These are phyloP conservation scores for Centropyge bicolor DNA, from an alignment of 2,797 vertebrate species.

Conservation along the genomic window DNA sequence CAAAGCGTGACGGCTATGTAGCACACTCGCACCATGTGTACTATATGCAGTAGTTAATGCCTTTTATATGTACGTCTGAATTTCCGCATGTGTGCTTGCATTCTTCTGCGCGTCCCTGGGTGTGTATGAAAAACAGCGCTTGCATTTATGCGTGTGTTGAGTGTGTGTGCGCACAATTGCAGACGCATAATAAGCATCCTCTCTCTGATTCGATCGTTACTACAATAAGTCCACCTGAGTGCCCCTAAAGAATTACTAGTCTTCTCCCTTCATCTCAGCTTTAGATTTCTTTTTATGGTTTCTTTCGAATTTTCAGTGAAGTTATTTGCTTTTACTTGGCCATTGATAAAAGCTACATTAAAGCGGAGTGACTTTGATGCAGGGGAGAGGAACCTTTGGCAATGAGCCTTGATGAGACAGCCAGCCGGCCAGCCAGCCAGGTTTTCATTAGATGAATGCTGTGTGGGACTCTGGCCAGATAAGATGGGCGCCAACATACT, in stretches of 20 bases:
- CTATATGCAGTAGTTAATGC: constrained; percentile 52
- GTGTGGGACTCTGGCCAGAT: constrained; percentile 79
- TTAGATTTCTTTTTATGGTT: constrained; percentile 72
- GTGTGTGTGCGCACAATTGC: background rate
- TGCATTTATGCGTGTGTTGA: constrained; percentile 32
- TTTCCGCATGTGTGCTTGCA: constrained; percentile 16
- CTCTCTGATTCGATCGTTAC: constrained; percentile 67
- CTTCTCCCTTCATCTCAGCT: constrained; percentile 68
- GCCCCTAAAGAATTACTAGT: constrained; percentile 67
- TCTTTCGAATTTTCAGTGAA: constrained; percentile 74
- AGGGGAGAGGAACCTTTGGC: constrained; percentile 82
- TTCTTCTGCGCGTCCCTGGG: constrained; percentile 8
- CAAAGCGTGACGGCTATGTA: constrained; percentile 61
- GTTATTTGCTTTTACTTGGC: constrained; percentile 83
- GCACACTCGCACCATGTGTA: constrained; percentile 58
- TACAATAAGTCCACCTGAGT: constrained; percentile 58
- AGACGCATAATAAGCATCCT: constrained; percentile 47
- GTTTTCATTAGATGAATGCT: constrained; percentile 86
- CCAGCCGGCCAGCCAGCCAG: constrained; percentile 78
- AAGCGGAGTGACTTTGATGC: constrained; percentile 84
- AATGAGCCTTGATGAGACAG: constrained; percentile 80
- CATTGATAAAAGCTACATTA: constrained; percentile 83
- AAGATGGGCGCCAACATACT: constrained; percentile 79
- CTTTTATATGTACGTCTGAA: constrained; percentile 49
- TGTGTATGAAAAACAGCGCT: constrained; percentile 6